Evolutionary conservation across 2,113 vertebrate genomes (phyloP).

Genomic region (Mormyrus lacerda): DNA sequence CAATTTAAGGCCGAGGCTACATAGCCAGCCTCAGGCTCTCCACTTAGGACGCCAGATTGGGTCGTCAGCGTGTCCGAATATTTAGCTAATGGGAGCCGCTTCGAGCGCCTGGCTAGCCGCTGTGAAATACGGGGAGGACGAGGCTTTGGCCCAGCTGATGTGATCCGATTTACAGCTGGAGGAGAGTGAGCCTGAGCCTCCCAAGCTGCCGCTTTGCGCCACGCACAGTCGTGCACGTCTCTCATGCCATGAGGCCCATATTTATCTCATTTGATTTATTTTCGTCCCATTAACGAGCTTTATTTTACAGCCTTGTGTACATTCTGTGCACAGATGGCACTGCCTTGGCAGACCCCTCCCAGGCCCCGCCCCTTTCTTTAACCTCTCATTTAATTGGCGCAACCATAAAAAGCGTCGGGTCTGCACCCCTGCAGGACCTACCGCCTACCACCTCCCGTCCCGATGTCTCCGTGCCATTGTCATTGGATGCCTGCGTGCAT

Average conservation of each 20-base stretch:
- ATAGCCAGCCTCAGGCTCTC: not conserved
- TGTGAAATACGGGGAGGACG: not conserved
- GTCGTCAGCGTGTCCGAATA: not conserved
- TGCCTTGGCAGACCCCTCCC: slow-evolving; percentile 41
- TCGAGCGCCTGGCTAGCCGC: slow-evolving; percentile 33
- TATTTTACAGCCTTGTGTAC: slow-evolving; percentile 54
- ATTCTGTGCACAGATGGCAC: slow-evolving; percentile 60
- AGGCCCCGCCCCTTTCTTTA: slow-evolving; percentile 28
- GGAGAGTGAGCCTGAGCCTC: slow-evolving; percentile 32
- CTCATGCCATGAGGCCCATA: slow-evolving; percentile 54
- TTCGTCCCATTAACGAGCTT: slow-evolving; percentile 48
- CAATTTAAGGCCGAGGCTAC: not conserved
- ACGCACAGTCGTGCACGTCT: slow-evolving; percentile 38
- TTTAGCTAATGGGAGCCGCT: not conserved
- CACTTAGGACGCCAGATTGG: not conserved
- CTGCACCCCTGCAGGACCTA: slow-evolving; percentile 64
- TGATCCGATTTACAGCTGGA: slow-evolving; percentile 43
- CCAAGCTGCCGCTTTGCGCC: slow-evolving; percentile 43
- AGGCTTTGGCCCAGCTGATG: slow-evolving; percentile 29
- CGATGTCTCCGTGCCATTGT: not conserved
- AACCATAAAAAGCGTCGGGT: slow-evolving; percentile 75
- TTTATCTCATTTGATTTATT: slow-evolving; percentile 66
- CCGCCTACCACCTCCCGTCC: not conserved
- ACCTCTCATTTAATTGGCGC: slow-evolving; percentile 75
- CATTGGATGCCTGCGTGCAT: not conserved